These are phyloP conservation scores for Hecatera dysodea DNA, from an alignment of 2,888 invertebrate genomes.

Conservation along the genomic window DNA sequence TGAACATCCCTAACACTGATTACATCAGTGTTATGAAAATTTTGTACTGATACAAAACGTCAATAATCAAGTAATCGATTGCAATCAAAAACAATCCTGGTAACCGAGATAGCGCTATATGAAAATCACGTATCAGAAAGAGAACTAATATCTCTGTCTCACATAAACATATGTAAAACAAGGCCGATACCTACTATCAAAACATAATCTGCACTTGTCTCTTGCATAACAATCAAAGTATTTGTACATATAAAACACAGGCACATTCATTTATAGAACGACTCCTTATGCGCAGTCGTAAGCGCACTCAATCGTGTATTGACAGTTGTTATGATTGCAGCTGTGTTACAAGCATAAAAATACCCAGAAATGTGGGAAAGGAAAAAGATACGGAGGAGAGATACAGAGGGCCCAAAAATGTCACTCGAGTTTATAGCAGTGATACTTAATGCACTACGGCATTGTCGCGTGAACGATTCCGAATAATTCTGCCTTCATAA, in stretches of 20 bases:
- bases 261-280: constrained; percentile 57
- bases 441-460: no score
- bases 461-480: background rate
- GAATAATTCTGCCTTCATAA: no score
- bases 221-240: constrained; percentile 26
- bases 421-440: no score
- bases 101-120: background rate
- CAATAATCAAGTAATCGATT: constrained; percentile 15
- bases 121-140: background rate
- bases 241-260: constrained; percentile 43
- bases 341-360: constrained; percentile 30
- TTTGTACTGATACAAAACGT: background rate
- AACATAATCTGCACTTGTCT: constrained; percentile 12
- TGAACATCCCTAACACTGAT: no score
- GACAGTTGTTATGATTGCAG: constrained; percentile 65
- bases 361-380: constrained; percentile 1
- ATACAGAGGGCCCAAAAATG: background rate
- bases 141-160: background rate
- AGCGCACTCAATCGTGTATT: constrained; percentile 60
- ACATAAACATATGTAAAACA: no score
- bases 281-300: constrained; percentile 57
- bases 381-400: background rate
- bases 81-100: background rate
- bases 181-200: no score
- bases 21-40: no score